Evolutionary conservation across 2,888 invertebrate species (phyloP).

Genomic region (Pandemis corylana): DNA sequence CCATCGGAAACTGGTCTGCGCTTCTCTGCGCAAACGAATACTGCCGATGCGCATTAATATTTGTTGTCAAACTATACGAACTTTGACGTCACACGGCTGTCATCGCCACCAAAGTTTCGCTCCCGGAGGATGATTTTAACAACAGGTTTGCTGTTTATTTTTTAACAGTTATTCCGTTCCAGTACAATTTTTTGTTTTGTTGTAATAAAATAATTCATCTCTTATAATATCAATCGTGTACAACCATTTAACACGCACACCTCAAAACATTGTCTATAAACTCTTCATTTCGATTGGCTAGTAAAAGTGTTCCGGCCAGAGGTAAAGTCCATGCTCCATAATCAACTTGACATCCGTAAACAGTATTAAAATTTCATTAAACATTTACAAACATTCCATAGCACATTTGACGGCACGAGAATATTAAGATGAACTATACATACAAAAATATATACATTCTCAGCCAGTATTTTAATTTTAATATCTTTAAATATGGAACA

Average conservation of each 20-base stretch:
- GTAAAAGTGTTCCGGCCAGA: too few relatives aligned
- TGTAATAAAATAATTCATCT: neutral
- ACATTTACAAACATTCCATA: neutral
- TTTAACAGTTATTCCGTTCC: neutral
- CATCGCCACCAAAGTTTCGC: too few relatives aligned
- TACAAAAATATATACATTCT: constrained; percentile 31
- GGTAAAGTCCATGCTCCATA: too few relatives aligned
- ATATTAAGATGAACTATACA: constrained; percentile 6
- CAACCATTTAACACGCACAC: neutral
- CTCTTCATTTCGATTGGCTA: neutral
- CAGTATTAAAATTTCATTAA: neutral
- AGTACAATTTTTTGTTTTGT: neutral
- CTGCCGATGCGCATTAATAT: too few relatives aligned
- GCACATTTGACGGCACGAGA: neutral
- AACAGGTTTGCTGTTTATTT: neutral
- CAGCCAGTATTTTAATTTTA: constrained; percentile 6
- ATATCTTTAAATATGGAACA: constrained; percentile 24
- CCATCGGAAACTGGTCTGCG: too few relatives aligned
- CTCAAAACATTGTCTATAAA: neutral
- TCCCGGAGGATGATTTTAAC: neutral
- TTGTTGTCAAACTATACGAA: too few relatives aligned
- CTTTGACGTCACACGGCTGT: too few relatives aligned
- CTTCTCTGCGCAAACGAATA: too few relatives aligned
- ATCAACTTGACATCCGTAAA: too few relatives aligned
- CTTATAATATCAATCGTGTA: neutral